Conservation (phyloP, 2,797 vertebrate species). For the Lates japonicus region DNA sequence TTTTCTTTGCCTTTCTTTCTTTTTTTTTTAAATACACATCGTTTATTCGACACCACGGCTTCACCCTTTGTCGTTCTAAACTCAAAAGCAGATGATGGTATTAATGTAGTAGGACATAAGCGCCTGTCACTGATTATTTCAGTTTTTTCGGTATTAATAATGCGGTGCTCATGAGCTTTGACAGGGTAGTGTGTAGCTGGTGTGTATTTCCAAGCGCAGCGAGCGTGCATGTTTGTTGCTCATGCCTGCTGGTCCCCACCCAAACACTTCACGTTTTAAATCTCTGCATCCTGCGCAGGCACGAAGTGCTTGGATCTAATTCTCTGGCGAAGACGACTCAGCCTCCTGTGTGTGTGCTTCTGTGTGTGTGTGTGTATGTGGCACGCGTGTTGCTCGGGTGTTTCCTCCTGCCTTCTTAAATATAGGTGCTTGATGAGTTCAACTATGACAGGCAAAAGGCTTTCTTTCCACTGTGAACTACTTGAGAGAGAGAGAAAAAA, state of each 20-base stretch:
- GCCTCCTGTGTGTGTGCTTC: conserved; percentile 83
- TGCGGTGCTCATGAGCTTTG: conserved; percentile 48
- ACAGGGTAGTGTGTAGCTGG: conserved; percentile 27
- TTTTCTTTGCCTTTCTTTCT: conserved; percentile 1
- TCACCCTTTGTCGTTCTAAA: conserved; percentile 54
- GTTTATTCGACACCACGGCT: conserved; percentile 24
- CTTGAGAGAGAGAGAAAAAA: conserved; percentile 63
- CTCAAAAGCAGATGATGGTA: conserved; percentile 61
- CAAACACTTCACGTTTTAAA: conserved; percentile 72
- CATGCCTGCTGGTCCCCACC: conserved; percentile 49
- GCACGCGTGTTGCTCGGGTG: conserved; percentile 81
- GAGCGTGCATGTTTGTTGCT: conserved; percentile 44
- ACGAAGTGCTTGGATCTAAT: conserved; percentile 90
- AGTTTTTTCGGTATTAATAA: conserved; percentile 46
- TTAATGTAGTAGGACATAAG: conserved; percentile 56
- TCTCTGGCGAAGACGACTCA: conserved; percentile 87
- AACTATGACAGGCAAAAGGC: conserved; percentile 91
- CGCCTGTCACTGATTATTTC: conserved; percentile 50
- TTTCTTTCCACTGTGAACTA: conserved; percentile 91
- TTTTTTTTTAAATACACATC: conserved; percentile 22
- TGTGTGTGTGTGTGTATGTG: conserved; percentile 53
- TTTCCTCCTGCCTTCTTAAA: conserved; percentile 88
- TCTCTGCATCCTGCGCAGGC: conserved; percentile 76
- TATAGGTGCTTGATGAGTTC: conserved; percentile 92
- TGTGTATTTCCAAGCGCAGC: conserved; percentile 47